Conservation (phyloP, 2,888 invertebrate genomes). For the Philhelius pedissequus region DNA sequence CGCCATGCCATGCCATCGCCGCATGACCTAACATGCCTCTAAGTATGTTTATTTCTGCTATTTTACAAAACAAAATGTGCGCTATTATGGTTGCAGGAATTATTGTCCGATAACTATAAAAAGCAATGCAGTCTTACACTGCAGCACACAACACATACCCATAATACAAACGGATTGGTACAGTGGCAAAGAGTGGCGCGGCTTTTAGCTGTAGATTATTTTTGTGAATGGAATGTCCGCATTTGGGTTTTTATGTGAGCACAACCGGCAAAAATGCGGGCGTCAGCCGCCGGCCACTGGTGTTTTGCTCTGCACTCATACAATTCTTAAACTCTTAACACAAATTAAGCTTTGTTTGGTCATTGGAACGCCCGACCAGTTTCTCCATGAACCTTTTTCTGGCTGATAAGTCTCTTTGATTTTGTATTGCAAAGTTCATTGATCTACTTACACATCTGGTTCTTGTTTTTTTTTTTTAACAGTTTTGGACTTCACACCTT, state of each 20-base stretch:
- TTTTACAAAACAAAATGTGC: slow-evolving; percentile 40
- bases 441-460: neutral
- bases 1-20: too few relatives aligned
- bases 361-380: slow-evolving; percentile 23
- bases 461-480: neutral
- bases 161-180: neutral
- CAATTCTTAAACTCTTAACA: neutral
- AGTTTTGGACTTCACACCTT: neutral
- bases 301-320: neutral
- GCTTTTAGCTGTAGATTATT: slow-evolving; percentile 48
- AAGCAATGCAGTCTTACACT: slow-evolving; percentile 20
- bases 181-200: neutral
- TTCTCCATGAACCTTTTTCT: slow-evolving; percentile 17
- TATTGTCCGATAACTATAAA: slow-evolving; percentile 53
- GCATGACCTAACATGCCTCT: slow-evolving; percentile 48
- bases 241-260: slow-evolving; percentile 22
- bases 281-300: neutral
- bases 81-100: slow-evolving; percentile 51
- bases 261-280: slow-evolving; percentile 21
- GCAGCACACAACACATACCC: neutral
- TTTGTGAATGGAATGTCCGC: slow-evolving; percentile 67
- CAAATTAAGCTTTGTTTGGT: slow-evolving; percentile 11
- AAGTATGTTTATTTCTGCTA: neutral
- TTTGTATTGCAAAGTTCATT: neutral
- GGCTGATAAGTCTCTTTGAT: neutral